Conservation (phyloP, 2,888 invertebrate genomes). For the Conops quadrifasciatus region DNA sequence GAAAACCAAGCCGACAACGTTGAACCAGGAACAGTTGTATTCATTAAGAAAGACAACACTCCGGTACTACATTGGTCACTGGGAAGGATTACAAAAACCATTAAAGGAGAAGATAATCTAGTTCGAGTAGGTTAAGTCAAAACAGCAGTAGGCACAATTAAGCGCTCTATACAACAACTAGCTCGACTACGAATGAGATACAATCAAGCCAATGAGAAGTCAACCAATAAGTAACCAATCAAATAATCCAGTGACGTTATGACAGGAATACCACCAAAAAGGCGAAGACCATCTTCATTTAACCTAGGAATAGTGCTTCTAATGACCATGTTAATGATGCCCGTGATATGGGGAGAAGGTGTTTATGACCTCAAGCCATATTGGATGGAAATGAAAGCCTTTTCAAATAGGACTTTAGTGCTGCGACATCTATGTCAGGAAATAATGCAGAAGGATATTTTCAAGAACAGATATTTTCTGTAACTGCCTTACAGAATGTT, state of each 20-base stretch:
- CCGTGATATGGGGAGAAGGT: not conserved
- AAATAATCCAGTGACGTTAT: not conserved
- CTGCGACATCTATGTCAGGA: not conserved
- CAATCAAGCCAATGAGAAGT: not conserved
- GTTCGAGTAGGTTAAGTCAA: too few species aligned
- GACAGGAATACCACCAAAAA: not conserved
- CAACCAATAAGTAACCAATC: not conserved
- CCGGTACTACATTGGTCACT: constrained; percentile 9
- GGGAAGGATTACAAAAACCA: constrained; percentile 1
- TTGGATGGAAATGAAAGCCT: not conserved
- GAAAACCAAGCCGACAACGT: not conserved
- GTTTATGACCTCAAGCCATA: constrained; percentile 13
- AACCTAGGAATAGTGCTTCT: not conserved
- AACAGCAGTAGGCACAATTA: not conserved
- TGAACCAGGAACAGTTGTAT: constrained; percentile 2
- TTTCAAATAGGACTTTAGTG: not conserved
- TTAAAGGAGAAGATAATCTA: too few species aligned
- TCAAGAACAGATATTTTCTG: not conserved
- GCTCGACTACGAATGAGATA: not conserved
- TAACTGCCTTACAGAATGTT: not conserved
- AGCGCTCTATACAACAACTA: not conserved
- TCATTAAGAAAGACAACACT: constrained; percentile 28
- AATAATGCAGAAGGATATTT: not conserved
- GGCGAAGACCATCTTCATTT: not conserved
- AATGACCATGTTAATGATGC: not conserved